A percentile compares a stretch with the other conserved stretches of the same genome.
Conservation (phyloP, 2,888 invertebrate genomes). For the Ophion ellenae region DNA sequence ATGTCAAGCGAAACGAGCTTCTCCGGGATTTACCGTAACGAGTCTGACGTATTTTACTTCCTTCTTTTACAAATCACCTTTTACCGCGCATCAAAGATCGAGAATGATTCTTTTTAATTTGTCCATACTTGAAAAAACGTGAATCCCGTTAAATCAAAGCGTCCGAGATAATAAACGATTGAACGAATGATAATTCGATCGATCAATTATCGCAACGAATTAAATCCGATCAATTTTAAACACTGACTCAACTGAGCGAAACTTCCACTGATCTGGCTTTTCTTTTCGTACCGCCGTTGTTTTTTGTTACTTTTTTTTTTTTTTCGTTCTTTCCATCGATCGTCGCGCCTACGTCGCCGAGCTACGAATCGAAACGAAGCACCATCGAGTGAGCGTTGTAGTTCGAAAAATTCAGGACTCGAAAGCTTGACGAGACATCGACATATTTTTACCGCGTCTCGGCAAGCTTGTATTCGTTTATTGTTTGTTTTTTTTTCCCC, state of each 20-base stretch:
- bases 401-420: conserved; percentile 31
- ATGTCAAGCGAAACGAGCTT: not conserved
- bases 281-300: not conserved
- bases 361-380: not conserved
- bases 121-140: not conserved
- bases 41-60: conserved; percentile 14
- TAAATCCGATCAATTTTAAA: conserved; percentile 27
- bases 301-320: not conserved
- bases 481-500: not conserved
- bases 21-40: not conserved
- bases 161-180: not conserved
- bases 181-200: not conserved
- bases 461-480: not conserved
- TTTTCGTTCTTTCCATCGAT: not conserved
- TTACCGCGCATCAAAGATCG: conserved; percentile 22
- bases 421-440: conserved; percentile 33
- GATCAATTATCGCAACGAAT: conserved; percentile 9
- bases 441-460: conserved; percentile 26
- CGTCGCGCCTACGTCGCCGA: not conserved
- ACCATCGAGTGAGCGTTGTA: conserved; percentile 24
- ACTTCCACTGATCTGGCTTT: conserved; percentile 26
- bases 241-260: conserved; percentile 44
- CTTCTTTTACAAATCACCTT: not conserved
- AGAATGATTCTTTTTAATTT: not conserved
- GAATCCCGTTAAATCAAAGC: not conserved